Evolutionary conservation across 2,113 vertebrate species (phyloP).

Genomic region (Ceyx melanurus): DNA sequence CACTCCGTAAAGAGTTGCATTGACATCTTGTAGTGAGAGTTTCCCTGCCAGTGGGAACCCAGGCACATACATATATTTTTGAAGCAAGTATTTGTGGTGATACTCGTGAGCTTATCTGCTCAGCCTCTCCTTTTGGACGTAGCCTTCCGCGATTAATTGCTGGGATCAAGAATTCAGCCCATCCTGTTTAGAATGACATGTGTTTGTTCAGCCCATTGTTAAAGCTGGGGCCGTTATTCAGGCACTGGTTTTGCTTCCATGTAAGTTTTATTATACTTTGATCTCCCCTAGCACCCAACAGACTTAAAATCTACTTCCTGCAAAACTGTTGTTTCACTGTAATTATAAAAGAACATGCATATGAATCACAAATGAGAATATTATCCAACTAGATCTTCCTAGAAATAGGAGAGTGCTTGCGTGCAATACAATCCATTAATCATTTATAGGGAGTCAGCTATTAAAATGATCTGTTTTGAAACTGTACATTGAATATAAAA

Average conservation of each 20-base stretch:
- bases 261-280: slow-evolving; percentile 39
- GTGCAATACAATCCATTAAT: slow-evolving; percentile 34
- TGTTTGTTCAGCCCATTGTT: slow-evolving; percentile 46
- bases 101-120: background rate
- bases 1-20: background rate
- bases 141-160: background rate
- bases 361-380: slow-evolving; percentile 52
- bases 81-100: background rate
- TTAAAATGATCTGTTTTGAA: slow-evolving; percentile 1
- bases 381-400: slow-evolving; percentile 42
- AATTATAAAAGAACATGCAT: slow-evolving; percentile 48
- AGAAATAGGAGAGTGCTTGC: slow-evolving; percentile 42
- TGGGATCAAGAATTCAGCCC: background rate
- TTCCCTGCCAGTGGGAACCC: background rate
- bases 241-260: background rate
- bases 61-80: background rate
- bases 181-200: background rate
- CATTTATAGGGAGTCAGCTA: slow-evolving; percentile 39
- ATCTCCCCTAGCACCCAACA: background rate
- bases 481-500: background rate
- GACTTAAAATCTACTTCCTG: slow-evolving; percentile 21
- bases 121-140: slow-evolving; percentile 1
- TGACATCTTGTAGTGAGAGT: background rate
- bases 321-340: slow-evolving; percentile 32
- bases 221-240: background rate